phyloP scores from a whole-genome alignment of 2,113 vertebrate species.

The Rhinoderma darwinii region DNA sequence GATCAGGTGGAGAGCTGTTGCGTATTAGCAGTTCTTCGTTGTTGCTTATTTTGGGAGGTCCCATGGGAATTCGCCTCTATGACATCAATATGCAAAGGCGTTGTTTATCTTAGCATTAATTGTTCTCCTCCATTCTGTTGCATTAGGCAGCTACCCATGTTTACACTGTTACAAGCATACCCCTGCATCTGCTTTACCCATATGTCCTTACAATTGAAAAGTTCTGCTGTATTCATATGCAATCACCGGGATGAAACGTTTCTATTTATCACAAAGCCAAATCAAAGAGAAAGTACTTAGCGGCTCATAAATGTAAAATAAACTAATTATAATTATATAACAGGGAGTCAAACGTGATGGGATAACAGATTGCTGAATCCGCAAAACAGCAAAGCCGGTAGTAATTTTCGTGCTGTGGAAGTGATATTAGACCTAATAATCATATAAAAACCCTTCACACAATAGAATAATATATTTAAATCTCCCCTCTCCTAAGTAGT shows the following conservation, averaged over 20 bases:
- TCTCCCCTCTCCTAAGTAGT: no score
- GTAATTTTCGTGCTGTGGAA: not conserved
- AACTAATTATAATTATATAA: not conserved
- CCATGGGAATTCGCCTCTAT: no score
- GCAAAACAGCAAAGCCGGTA: not conserved
- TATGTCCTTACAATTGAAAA: not conserved
- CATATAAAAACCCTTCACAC: not conserved
- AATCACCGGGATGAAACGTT: not conserved
- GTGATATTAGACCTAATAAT: not conserved
- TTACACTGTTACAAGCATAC: not conserved
- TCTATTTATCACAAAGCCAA: not conserved
- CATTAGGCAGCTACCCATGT: not conserved
- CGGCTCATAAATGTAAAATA: constrained; percentile 13
- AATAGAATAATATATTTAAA: not conserved
- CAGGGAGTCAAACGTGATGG: not conserved
- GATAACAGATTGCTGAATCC: not conserved
- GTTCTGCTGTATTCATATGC: not conserved
- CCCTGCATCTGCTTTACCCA: not conserved
- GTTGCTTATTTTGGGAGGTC: no score
- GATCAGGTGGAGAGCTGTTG: no score
- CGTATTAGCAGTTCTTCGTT: no score
- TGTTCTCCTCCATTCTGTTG: no score
- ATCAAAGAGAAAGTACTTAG: constrained; percentile 8
- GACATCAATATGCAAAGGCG: no score
- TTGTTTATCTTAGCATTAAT: no score